phyloP scores from a whole-genome alignment of 2,113 vertebrate species.

The Eleginops maclovinus region DNA sequence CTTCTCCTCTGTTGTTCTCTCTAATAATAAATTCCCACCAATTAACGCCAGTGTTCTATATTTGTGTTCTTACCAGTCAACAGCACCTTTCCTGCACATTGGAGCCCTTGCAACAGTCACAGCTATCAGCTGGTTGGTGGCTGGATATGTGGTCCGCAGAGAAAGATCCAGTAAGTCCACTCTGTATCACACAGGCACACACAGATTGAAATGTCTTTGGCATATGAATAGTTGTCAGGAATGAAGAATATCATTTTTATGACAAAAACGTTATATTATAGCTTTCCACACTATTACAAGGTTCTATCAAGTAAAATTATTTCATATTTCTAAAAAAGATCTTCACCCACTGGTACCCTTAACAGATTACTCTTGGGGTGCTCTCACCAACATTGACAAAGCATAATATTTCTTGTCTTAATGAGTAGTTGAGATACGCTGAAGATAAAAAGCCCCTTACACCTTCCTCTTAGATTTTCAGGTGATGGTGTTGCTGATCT shows the following conservation, averaged over 20 bases:
- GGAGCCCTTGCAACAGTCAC: slow-evolving; percentile 90
- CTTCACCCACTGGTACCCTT: no score
- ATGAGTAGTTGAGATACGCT: not conserved
- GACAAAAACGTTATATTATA: not conserved
- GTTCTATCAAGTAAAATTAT: not conserved
- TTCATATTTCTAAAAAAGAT: no score
- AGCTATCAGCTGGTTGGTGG: slow-evolving; percentile 92
- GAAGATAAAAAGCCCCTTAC: not conserved
- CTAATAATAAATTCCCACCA: not conserved
- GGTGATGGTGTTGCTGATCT: slow-evolving; percentile 85
- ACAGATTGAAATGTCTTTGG: not conserved
- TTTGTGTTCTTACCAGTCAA: slow-evolving; percentile 84
- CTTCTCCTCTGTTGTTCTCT: not conserved
- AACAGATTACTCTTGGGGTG: no score
- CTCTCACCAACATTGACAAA: no score
- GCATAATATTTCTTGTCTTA: no score
- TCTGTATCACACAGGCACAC: not conserved
- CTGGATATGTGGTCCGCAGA: slow-evolving; percentile 88
- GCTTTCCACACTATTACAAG: not conserved
- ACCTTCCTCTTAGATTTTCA: slow-evolving; percentile 85
- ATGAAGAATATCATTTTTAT: not conserved
- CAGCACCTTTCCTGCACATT: slow-evolving; percentile 94
- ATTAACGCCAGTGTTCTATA: not conserved
- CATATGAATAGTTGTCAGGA: not conserved
- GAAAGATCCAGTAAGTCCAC: slow-evolving; percentile 89